Conservation (phyloP, 2,797 vertebrate genomes). For the Australoheros facetus region DNA sequence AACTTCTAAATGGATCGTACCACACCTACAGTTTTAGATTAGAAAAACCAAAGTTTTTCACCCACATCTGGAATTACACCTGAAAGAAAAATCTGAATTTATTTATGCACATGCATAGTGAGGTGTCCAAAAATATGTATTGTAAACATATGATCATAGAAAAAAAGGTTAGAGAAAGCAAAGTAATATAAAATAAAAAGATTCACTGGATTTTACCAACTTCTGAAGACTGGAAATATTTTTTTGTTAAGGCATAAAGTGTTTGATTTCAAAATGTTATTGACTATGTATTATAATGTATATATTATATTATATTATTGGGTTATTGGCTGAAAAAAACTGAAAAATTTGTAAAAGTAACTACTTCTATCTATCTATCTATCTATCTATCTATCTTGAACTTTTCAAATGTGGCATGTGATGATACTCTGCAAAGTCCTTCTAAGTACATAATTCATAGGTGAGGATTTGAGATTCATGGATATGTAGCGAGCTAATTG, state of each 20-base stretch:
- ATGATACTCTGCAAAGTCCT: constrained; percentile 63
- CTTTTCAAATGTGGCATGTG: constrained; percentile 7
- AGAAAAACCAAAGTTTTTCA: neutral
- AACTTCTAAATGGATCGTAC: neutral
- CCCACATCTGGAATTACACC: neutral
- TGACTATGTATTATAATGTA: no score
- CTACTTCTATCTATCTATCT: neutral
- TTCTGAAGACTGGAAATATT: neutral
- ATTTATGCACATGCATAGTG: neutral
- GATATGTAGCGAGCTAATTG: constrained; percentile 63
- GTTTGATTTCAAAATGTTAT: neutral
- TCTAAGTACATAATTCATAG: constrained; percentile 70
- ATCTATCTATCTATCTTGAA: neutral
- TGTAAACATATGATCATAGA: neutral
- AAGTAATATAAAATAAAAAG: neutral
- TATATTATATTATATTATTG: neutral
- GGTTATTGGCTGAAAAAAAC: no score
- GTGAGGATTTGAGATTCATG: constrained; percentile 64
- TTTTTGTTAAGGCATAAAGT: neutral
- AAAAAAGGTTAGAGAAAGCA: neutral
- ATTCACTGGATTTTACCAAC: neutral
- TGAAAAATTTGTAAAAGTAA: neutral
- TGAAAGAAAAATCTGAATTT: neutral
- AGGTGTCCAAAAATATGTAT: neutral
- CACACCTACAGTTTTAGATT: neutral